Conservation (phyloP, 2,113 vertebrate species). For the Campylomormyrus tamandua region DNA sequence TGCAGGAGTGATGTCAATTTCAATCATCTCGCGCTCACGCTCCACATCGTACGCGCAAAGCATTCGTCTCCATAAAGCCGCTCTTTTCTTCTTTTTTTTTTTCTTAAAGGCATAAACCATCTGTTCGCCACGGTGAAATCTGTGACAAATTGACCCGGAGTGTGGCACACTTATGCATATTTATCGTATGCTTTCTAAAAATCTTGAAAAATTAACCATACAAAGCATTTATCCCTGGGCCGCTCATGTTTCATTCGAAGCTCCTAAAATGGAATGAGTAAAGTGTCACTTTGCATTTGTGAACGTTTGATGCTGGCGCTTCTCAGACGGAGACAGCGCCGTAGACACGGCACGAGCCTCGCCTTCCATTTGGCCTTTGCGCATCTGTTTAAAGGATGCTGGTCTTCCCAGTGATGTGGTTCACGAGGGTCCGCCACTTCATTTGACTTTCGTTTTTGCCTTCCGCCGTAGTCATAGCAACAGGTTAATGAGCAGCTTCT, state of each 20-base stretch:
- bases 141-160: conserved; percentile 38
- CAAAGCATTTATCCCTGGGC: conserved; percentile 12
- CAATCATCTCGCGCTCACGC: conserved; percentile 46
- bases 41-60: conserved; percentile 36
- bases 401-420: conserved; percentile 37
- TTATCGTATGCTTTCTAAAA: neutral
- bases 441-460: conserved; percentile 55
- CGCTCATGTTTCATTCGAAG: neutral
- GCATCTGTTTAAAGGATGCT: conserved; percentile 21
- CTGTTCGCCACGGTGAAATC: conserved; percentile 27
- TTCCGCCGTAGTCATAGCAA: conserved; percentile 66
- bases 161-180: conserved; percentile 12
- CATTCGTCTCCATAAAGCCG: conserved; percentile 42
- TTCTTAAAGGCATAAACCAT: conserved; percentile 35
- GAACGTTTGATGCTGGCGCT: neutral
- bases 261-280: conserved; percentile 13
- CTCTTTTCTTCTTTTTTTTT: conserved; percentile 1
- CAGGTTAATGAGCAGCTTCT: conserved; percentile 69
- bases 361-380: conserved; percentile 6
- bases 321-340: neutral
- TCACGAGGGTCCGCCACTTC: conserved; percentile 55
- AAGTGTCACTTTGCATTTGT: conserved; percentile 9
- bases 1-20: conserved; percentile 56
- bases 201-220: neutral
- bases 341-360: neutral